Evolutionary conservation across 53 echinoderm and acorn worm genomes (phyloP).

Genomic region (Crossaster papposus): DNA sequence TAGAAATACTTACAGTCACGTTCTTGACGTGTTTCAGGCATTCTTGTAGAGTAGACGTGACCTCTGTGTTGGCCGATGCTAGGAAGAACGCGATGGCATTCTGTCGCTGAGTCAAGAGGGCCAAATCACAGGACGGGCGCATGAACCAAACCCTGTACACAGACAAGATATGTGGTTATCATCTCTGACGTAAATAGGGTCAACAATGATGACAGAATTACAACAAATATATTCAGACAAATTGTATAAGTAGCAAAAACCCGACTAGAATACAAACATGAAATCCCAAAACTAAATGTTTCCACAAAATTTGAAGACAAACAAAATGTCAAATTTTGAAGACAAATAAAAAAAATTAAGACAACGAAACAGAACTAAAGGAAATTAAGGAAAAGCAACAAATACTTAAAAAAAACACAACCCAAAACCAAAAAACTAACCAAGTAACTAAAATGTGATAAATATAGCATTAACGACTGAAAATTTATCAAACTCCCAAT

Average conservation of each 20-base stretch:
- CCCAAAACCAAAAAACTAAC: too few species aligned
- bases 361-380: background rate
- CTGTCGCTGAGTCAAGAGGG: slow-evolving; percentile 71
- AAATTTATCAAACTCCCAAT: background rate
- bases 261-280: background rate
- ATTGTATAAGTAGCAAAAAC: too few species aligned
- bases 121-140: slow-evolving; percentile 82
- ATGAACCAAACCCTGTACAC: slow-evolving; percentile 86
- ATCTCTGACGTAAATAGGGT: background rate
- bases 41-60: slow-evolving; percentile 78
- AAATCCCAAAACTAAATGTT: too few species aligned
- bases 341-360: background rate
- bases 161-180: background rate
- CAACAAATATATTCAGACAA: too few species aligned
- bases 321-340: background rate
- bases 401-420: background rate
- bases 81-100: slow-evolving; percentile 87
- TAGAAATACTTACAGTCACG: slow-evolving; percentile 71
- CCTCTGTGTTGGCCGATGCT: slow-evolving; percentile 80
- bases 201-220: background rate
- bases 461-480: background rate
- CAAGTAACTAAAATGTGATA: background rate
- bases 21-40: slow-evolving; percentile 87
- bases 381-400: background rate
- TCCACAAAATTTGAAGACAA: background rate